Conservation (phyloP, 1,140 invertebrate species). For the Drosophila melanogaster region Release_6_plus_ISO1_MT NC_004354.4:6353501-6354000, state of each 20-base stretch:
- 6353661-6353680: neutral
- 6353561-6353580: constrained; percentile 5
- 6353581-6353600: constrained; percentile 16
- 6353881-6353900: constrained; percentile 26
- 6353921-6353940: constrained; percentile 33
- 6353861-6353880: constrained; percentile 62
- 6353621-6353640: neutral
- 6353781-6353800: too few species aligned
- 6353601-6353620: neutral
- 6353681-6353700: neutral
- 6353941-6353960: constrained; percentile 12
- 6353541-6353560: constrained; percentile 40
- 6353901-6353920: constrained; percentile 12
- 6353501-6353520: constrained; percentile 15
- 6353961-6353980: constrained; percentile 4
- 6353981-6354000: neutral
- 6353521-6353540: constrained; percentile 73
- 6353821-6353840: too few species aligned
- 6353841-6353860: neutral
- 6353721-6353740: too few species aligned
- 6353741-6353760: too few species aligned
- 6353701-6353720: too few species aligned
- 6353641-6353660: neutral
- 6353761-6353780: too few species aligned
- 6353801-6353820: too few species aligned